Evolutionary conservation across 2,888 invertebrate genomes (phyloP).

Genomic region (Erebia aethiops): DNA sequence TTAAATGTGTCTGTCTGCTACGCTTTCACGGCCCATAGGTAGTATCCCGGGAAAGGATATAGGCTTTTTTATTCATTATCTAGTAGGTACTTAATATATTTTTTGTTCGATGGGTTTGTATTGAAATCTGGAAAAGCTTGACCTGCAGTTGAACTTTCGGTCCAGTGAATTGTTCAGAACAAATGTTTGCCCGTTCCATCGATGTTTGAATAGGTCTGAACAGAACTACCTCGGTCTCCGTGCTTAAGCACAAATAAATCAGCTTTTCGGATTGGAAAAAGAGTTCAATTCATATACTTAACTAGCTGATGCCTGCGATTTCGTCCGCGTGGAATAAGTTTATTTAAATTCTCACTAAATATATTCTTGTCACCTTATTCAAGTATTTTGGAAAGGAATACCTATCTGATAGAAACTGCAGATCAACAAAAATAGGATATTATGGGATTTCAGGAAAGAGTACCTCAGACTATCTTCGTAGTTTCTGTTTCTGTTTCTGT

Average conservation of each 20-base stretch:
- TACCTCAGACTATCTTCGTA: too few species aligned
- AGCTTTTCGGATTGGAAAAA: slow-evolving; percentile 29
- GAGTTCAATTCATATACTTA: slow-evolving; percentile 11
- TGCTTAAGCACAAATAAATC: slow-evolving; percentile 40
- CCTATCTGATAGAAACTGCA: too few species aligned
- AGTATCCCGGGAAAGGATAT: too few species aligned
- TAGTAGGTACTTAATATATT: background rate
- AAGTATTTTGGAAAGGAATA: too few species aligned
- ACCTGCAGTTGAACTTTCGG: slow-evolving; percentile 39
- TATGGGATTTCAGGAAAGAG: too few species aligned
- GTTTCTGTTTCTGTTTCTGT: too few species aligned
- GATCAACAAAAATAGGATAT: too few species aligned
- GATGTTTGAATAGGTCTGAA: slow-evolving; percentile 45
- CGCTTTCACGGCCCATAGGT: too few species aligned
- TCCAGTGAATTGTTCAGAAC: slow-evolving; percentile 42
- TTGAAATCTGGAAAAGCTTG: slow-evolving; percentile 38
- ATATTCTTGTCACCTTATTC: background rate
- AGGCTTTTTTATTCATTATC: too few species aligned
- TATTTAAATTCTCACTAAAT: background rate
- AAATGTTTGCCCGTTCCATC: slow-evolving; percentile 44
- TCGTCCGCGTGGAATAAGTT: too few species aligned
- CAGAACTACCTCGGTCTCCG: slow-evolving; percentile 41
- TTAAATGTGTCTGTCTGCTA: too few species aligned
- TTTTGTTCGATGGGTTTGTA: slow-evolving; percentile 29
- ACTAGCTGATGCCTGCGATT: too few species aligned